A percentile compares a stretch with the other conserved stretches of the same genome.
Conservation (phyloP, 2,113 vertebrate genomes). For the Triplophysa dalaica region DNA sequence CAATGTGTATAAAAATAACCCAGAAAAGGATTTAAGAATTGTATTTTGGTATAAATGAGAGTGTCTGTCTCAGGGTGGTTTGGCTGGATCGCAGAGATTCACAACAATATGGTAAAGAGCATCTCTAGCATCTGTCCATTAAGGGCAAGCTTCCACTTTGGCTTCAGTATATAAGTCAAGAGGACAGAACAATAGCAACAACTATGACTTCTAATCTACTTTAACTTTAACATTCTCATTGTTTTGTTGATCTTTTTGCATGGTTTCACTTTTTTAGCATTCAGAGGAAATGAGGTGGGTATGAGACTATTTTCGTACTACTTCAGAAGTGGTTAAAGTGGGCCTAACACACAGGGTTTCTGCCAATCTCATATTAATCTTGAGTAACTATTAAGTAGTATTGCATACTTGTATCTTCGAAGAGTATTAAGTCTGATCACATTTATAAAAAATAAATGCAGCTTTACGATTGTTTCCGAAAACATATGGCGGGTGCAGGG, state of each 20-base stretch:
- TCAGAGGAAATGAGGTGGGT: neutral
- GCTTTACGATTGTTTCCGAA: too few relatives aligned
- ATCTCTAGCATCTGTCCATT: neutral
- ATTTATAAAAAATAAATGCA: too few relatives aligned
- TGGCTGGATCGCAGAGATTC: constrained; percentile 20
- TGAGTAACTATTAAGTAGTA: too few relatives aligned
- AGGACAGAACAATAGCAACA: constrained; percentile 14
- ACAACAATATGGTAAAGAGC: neutral
- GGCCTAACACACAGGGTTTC: too few relatives aligned
- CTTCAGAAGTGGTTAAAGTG: constrained; percentile 1
- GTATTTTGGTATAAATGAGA: constrained; percentile 20
- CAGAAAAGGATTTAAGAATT: constrained; percentile 39
- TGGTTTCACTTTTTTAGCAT: neutral
- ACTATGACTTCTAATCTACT: neutral
- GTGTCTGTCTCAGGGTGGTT: neutral
- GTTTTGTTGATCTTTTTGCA: neutral
- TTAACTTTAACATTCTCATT: too few relatives aligned
- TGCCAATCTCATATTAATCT: too few relatives aligned
- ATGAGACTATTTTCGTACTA: neutral
- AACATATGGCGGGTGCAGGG: too few relatives aligned
- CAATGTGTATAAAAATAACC: constrained; percentile 64
- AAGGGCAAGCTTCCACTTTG: neutral
- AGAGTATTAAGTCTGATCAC: too few relatives aligned
- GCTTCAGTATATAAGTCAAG: constrained; percentile 18
- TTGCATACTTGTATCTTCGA: too few relatives aligned